phyloP scores from a whole-genome alignment of 1,140 invertebrate species.

The Coboldia fuscipes region DNA sequence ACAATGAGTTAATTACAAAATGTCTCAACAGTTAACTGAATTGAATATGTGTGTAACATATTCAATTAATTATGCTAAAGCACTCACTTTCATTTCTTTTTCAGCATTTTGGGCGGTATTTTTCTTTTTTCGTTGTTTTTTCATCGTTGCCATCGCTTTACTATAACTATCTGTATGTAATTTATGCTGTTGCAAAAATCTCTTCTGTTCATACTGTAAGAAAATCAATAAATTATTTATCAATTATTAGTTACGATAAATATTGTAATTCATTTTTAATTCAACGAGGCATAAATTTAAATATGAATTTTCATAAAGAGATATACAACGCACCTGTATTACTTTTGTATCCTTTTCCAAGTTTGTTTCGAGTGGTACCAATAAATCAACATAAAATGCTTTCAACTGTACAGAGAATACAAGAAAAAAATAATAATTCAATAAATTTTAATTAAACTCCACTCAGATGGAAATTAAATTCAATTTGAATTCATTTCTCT shows the following conservation, averaged over 20 bases:
- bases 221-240: neutral
- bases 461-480: too few relatives aligned
- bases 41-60: neutral
- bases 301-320: neutral
- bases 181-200: constrained; percentile 76
- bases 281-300: neutral
- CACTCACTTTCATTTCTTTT: constrained; percentile 62
- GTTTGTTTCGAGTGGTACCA: constrained; percentile 79
- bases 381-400: constrained; percentile 80
- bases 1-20: constrained; percentile 1
- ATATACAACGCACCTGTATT: constrained; percentile 44
- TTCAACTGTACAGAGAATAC: constrained; percentile 48
- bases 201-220: constrained; percentile 67
- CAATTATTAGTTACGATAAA: neutral
- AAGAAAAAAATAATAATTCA: neutral
- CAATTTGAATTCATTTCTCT: too few relatives aligned
- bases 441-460: neutral
- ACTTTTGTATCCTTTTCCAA: constrained; percentile 85
- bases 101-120: constrained; percentile 56
- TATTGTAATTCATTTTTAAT: neutral
- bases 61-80: neutral
- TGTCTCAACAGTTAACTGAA: neutral
- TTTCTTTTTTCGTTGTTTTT: constrained; percentile 73
- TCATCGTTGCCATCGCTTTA: constrained; percentile 71
- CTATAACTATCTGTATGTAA: constrained; percentile 68